phyloP scores from a whole-genome alignment of 2,888 invertebrate genomes.

The Lasiommata megera region DNA sequence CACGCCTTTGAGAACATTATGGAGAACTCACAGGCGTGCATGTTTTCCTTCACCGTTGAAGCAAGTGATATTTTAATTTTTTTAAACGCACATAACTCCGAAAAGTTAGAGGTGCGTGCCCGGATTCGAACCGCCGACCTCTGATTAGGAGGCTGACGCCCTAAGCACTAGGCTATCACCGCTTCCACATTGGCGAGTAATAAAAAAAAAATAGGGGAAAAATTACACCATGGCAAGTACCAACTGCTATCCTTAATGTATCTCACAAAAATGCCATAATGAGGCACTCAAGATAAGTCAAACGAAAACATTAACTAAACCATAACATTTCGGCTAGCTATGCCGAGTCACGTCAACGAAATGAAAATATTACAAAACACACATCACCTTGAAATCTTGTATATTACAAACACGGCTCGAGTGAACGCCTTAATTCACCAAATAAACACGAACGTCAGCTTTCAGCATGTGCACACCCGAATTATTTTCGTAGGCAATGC shows the following conservation, averaged over 20 bases:
- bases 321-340: constrained; percentile 2
- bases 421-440: constrained; percentile 9
- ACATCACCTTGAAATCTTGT: constrained; percentile 30
- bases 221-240: neutral
- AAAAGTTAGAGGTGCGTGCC: too few relatives aligned
- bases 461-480: constrained; percentile 8
- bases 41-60: too few relatives aligned
- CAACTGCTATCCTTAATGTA: neutral
- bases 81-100: too few relatives aligned
- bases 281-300: constrained; percentile 2
- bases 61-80: too few relatives aligned
- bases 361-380: constrained; percentile 23
- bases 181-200: too few relatives aligned
- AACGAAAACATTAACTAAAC: constrained; percentile 6
- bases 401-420: neutral
- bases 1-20: too few relatives aligned
- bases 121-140: too few relatives aligned
- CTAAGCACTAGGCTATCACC: too few relatives aligned
- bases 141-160: too few relatives aligned
- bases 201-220: too few relatives aligned
- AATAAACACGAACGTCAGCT: constrained; percentile 15
- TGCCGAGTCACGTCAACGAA: constrained; percentile 17
- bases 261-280: constrained; percentile 2
- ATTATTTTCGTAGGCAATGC: constrained; percentile 16
- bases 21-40: too few relatives aligned